Evolutionary conservation across 2,113 vertebrate species (phyloP), one percentile per base, ranked within the genome.

Genomic region (Castor canadensis): DNA sequence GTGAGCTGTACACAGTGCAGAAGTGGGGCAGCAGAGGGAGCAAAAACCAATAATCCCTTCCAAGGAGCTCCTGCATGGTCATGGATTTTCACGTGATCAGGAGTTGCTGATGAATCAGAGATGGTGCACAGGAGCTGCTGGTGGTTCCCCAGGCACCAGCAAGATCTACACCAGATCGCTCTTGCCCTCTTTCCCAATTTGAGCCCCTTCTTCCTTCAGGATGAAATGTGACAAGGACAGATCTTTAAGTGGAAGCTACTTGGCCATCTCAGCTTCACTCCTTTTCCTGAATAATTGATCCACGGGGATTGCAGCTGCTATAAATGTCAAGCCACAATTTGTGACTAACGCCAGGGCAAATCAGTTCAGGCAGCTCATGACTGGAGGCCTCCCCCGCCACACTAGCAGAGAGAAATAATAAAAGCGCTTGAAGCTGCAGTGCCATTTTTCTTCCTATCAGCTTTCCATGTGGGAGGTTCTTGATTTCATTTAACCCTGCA

Each of bases 221-320:
- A 93, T 47, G 45, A 76, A 60, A 76, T 56, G 80, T 5, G 3
- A 82, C 79, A 32, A 30, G 79, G 60, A 35, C 9, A 16, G 35
- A 54, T 62, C 60, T 84, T 38, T 52, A 82, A 92, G 10, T 93
- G 67, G 82, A 82, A 17, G 80, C 71, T 24, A 84, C 92, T 20
- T 3, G 0, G 77, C 82, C 45, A 16, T 22, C 85, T 73, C n/a
- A 0, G 62, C 77, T 45, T 58, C 88, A 60, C 72, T 85, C 43
- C 76, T 92, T 86, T 88, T 66, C 86, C 88, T 83, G 85, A 92
- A 96, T 88, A 96, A 97, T 96, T 82, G 20, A 93, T 94, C 40
- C 2, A 1, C 16, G 0, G 1, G 56, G 58, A 76, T 82, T 9
- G 0, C 73, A 58, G 94, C 81, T 54, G 95, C 95, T 93, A 38